Evolutionary conservation across 2,113 vertebrate genomes (phyloP).

Genomic region (Noturus placidus): DNA sequence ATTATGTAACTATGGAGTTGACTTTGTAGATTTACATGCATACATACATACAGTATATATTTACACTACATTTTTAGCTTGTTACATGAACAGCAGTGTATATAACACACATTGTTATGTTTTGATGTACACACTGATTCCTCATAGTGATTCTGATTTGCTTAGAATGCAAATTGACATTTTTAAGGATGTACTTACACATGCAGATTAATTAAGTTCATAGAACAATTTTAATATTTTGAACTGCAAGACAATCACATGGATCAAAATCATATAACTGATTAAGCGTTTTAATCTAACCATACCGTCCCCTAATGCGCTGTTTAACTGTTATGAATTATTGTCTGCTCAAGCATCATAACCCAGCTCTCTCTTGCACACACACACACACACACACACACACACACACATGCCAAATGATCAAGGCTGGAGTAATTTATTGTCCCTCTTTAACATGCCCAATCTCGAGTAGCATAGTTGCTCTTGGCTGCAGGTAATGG

Average conservation of each 20-base stretch:
- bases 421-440: conserved; percentile 37
- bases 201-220: not conserved
- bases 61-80: not conserved
- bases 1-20: not conserved
- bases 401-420: conserved; percentile 14
- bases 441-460: conserved; percentile 25
- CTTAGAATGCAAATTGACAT: not conserved
- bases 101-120: not conserved
- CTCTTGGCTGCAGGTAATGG: conserved; percentile 41
- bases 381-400: too few species aligned
- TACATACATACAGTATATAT: not conserved
- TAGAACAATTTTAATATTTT: not conserved
- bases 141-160: not conserved
- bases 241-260: conserved; percentile 16
- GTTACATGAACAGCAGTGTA: not conserved
- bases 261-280: conserved; percentile 3
- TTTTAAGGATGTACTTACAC: not conserved
- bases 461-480: conserved; percentile 24
- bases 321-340: conserved; percentile 30
- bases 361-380: not conserved
- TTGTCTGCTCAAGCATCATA: conserved; percentile 21
- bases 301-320: conserved; percentile 7
- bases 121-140: not conserved
- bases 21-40: not conserved
- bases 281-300: conserved; percentile 24